phyloP scores from a whole-genome alignment of 2,113 vertebrate genomes.

The Calidris pygmaea region DNA sequence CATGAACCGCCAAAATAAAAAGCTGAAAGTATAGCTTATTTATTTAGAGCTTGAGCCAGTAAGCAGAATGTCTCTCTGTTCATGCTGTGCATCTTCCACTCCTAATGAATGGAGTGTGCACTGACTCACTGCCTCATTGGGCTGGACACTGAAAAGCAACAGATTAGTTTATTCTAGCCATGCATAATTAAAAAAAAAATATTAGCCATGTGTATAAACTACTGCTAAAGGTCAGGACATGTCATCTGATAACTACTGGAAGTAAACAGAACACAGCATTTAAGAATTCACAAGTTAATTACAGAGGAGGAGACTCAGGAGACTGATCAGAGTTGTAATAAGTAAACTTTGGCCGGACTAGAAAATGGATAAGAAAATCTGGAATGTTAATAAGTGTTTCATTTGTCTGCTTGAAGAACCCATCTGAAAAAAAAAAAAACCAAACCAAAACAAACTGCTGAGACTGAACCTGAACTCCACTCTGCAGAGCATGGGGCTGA shows the following conservation, averaged over 20 bases:
- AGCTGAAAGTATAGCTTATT: not conserved
- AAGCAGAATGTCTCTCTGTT: not conserved
- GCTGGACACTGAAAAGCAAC: not conserved
- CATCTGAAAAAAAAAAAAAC: not conserved
- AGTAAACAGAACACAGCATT: not conserved
- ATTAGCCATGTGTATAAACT: not conserved
- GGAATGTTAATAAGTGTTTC: not conserved
- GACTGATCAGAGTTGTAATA: not conserved
- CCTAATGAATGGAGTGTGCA: not conserved
- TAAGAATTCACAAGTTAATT: constrained; percentile 23
- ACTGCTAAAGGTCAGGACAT: not conserved
- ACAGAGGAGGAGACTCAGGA: not conserved
- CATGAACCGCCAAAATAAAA: not conserved
- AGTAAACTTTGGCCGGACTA: not conserved
- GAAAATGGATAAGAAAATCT: not conserved
- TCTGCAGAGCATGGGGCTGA: not conserved
- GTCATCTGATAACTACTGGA: not conserved
- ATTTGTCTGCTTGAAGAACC: not conserved
- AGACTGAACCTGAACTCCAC: not conserved
- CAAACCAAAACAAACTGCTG: not conserved
- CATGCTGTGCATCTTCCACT: not conserved
- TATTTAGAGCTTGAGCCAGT: not conserved
- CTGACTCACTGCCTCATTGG: not conserved
- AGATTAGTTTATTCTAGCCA: not conserved
- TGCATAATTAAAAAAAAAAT: not conserved